Evolutionary conservation across 35 echinoderm and acorn worm genomes (phyloP).

Genomic region (Ophioderma brevispina): DNA sequence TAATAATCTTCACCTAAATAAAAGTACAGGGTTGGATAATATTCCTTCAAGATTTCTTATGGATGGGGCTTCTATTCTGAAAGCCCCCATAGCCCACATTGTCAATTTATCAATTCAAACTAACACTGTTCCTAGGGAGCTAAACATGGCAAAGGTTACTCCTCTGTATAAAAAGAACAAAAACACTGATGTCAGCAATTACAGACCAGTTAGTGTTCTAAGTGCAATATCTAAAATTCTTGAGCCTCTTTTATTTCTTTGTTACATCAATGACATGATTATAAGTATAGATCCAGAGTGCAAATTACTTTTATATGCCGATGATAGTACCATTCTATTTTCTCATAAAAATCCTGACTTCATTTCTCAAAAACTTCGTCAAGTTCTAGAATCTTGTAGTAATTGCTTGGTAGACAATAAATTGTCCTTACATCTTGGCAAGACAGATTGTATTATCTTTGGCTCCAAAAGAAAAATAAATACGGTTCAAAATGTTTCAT

Average conservation of each 20-base stretch:
- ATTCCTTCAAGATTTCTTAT: not conserved
- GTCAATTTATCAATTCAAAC: not conserved
- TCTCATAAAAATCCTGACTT: not conserved
- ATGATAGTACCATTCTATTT: constrained; percentile 30
- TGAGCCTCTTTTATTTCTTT: constrained; percentile 29
- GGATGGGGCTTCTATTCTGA: not conserved
- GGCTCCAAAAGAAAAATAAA: not conserved
- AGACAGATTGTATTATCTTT: constrained; percentile 26
- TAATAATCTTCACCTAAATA: not conserved
- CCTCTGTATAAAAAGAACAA: constrained; percentile 21
- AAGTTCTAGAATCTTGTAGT: constrained; percentile 12
- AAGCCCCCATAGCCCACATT: constrained; percentile 1
- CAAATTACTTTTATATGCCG: constrained; percentile 24
- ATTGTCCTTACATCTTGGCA: constrained; percentile 24
- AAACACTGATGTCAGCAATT: constrained; percentile 13
- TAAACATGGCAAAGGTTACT: not conserved
- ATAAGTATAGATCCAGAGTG: constrained; percentile 20
- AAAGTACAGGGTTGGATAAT: not conserved
- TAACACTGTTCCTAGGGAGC: not conserved
- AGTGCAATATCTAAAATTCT: constrained; percentile 36
- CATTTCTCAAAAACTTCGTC: not conserved
- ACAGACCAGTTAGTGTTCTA: constrained; percentile 4
- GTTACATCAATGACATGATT: constrained; percentile 23
- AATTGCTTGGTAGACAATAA: constrained; percentile 36
- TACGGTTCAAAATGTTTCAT: not conserved